phyloP scores from a whole-genome alignment of 2,888 invertebrate species.

The Andrena minutula region DNA sequence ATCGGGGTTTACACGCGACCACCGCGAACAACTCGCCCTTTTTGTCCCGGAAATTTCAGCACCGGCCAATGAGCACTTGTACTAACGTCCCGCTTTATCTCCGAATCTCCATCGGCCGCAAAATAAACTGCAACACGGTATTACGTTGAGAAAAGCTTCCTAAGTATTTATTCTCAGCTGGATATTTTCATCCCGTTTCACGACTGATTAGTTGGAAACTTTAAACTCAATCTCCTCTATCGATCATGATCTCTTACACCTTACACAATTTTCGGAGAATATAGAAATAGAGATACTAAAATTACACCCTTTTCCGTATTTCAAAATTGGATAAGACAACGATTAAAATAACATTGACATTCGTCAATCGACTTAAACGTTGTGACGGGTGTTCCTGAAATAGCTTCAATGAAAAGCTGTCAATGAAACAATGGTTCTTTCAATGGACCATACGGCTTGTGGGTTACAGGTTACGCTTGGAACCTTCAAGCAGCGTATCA shows the following conservation, averaged over 20 bases:
- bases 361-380: too few species aligned
- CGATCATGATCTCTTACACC: neutral
- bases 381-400: too few species aligned
- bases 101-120: slow-evolving; percentile 44
- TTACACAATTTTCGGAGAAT: too few species aligned
- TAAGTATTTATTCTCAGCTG: slow-evolving; percentile 29
- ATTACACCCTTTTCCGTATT: too few species aligned
- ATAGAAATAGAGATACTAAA: too few species aligned
- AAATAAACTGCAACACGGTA: slow-evolving; percentile 42
- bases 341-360: too few species aligned
- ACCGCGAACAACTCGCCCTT: slow-evolving; percentile 24
- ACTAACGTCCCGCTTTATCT: slow-evolving; percentile 44
- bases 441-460: too few species aligned
- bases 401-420: too few species aligned
- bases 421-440: too few species aligned
- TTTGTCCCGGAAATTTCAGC: slow-evolving; percentile 51
- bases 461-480: too few species aligned
- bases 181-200: slow-evolving; percentile 24
- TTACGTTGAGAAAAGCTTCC: slow-evolving; percentile 34
- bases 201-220: slow-evolving; percentile 13
- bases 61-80: slow-evolving; percentile 46
- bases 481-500: too few species aligned
- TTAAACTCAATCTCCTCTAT: slow-evolving; percentile 39
- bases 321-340: too few species aligned
- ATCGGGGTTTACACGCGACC: slow-evolving; percentile 20